These are phyloP conservation scores for Andrena bucephala DNA, from an alignment of 2,888 invertebrate genomes.

Conservation along the genomic window DNA sequence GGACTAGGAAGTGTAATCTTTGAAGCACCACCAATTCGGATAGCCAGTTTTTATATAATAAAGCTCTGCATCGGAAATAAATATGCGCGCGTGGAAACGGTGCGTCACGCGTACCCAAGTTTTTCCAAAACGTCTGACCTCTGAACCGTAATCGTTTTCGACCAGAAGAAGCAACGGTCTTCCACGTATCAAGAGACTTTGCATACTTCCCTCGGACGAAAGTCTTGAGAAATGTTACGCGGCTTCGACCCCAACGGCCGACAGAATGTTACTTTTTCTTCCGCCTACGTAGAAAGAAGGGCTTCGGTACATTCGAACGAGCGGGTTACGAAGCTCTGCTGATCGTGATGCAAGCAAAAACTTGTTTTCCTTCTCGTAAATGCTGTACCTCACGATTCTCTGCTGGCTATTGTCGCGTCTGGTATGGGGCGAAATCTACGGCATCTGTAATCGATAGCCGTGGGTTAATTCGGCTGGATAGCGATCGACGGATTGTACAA, in stretches of 20 bases:
- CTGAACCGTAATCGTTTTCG: not conserved
- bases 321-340: conserved; percentile 74
- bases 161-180: not conserved
- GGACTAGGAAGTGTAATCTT: conserved; percentile 57
- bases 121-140: conserved; percentile 3
- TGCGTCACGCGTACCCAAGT: not conserved
- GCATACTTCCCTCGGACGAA: conserved; percentile 29
- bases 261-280: conserved; percentile 74
- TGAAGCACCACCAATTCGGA: conserved; percentile 59
- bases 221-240: conserved; percentile 39
- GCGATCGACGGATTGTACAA: not conserved
- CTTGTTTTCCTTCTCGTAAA: conserved; percentile 67
- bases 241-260: conserved; percentile 54
- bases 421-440: conserved; percentile 84
- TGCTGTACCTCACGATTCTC: conserved; percentile 83
- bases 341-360: conserved; percentile 76
- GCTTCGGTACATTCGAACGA: conserved; percentile 80
- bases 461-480: not conserved
- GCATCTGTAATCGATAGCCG: conserved; percentile 74
- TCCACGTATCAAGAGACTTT: not conserved
- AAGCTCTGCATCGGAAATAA: conserved; percentile 51
- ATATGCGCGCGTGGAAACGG: conserved; percentile 3
- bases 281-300: conserved; percentile 73
- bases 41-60: conserved; percentile 23
- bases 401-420: conserved; percentile 81